Percentiles rank a stretch among this genome's conserved stretches.
These are phyloP conservation scores for Chelon auratus DNA, from an alignment of 2,797 vertebrate genomes.

Conservation along the genomic window DNA sequence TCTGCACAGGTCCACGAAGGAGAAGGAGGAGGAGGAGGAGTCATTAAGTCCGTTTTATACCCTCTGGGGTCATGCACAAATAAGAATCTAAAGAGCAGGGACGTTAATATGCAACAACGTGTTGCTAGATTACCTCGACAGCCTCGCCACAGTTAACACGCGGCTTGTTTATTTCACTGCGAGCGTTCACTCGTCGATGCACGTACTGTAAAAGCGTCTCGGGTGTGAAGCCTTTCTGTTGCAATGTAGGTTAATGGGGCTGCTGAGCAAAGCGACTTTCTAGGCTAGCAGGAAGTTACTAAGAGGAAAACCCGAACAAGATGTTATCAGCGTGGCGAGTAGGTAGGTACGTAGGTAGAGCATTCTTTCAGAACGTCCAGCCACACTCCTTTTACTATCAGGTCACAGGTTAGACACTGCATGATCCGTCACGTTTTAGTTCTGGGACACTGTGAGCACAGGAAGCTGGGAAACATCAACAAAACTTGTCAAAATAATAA, in stretches of 20 bases:
- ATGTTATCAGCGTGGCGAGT: slow-evolving; percentile 26
- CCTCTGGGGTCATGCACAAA: slow-evolving; percentile 43
- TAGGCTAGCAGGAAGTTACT: slow-evolving; percentile 61
- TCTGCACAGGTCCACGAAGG: slow-evolving; percentile 28
- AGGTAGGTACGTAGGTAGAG: not conserved
- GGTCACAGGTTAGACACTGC: too few relatives aligned
- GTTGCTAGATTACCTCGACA: slow-evolving; percentile 2
- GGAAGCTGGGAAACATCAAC: slow-evolving; percentile 37
- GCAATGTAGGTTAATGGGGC: slow-evolving; percentile 41
- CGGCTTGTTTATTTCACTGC: not conserved
- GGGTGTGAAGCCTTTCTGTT: slow-evolving; percentile 22
- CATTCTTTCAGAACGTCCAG: slow-evolving; percentile 25
- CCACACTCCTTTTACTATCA: not conserved
- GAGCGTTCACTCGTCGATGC: not conserved
- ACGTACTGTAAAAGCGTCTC: not conserved
- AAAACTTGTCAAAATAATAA: not conserved
- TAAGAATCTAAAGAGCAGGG: slow-evolving; percentile 29
- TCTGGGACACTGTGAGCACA: slow-evolving; percentile 12
- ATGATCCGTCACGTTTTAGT: not conserved
- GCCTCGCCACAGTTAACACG: not conserved
- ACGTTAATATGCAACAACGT: slow-evolving; percentile 13
- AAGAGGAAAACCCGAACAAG: slow-evolving; percentile 32
- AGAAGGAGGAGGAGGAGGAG: slow-evolving; percentile 40
- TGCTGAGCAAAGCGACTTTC: slow-evolving; percentile 40
- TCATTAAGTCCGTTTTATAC: slow-evolving; percentile 39